Percentiles rank a stretch among this genome's conserved stretches.
phyloP scores from a whole-genome alignment of 2,888 invertebrate species.

The Dolichopus griseipennis region DNA sequence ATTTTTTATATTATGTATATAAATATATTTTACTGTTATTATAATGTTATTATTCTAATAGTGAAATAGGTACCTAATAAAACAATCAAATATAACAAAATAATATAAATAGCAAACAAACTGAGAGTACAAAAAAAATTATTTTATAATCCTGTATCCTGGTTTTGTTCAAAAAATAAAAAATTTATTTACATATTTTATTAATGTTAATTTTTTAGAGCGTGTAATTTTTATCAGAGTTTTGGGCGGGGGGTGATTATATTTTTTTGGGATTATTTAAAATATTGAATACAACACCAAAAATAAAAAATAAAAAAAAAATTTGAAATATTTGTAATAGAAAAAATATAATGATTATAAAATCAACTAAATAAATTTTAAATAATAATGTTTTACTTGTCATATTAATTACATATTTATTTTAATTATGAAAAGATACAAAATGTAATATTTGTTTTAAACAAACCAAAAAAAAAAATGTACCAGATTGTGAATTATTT shows the following conservation, averaged over 20 bases:
- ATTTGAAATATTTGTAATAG: too few relatives aligned
- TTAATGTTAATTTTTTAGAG: neutral
- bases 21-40: conserved; percentile 1
- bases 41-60: neutral
- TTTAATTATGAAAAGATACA: neutral
- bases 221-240: neutral
- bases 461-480: too few relatives aligned
- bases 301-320: too few relatives aligned
- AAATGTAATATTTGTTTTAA: too few relatives aligned
- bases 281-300: too few relatives aligned
- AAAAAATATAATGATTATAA: too few relatives aligned
- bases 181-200: neutral
- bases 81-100: neutral
- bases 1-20: neutral
- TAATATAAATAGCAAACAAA: too few relatives aligned
- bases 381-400: neutral
- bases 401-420: neutral
- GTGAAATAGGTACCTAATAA: conserved; percentile 1
- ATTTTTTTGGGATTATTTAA: too few relatives aligned
- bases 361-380: neutral
- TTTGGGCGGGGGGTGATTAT: neutral
- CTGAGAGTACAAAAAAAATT: too few relatives aligned
- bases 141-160: neutral
- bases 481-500: too few relatives aligned
- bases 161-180: neutral